Evolutionary conservation across 2,888 invertebrate species (phyloP), one percentile per base, ranked within the genome.

Genomic region (Oegoconia quadripuncta): DNA sequence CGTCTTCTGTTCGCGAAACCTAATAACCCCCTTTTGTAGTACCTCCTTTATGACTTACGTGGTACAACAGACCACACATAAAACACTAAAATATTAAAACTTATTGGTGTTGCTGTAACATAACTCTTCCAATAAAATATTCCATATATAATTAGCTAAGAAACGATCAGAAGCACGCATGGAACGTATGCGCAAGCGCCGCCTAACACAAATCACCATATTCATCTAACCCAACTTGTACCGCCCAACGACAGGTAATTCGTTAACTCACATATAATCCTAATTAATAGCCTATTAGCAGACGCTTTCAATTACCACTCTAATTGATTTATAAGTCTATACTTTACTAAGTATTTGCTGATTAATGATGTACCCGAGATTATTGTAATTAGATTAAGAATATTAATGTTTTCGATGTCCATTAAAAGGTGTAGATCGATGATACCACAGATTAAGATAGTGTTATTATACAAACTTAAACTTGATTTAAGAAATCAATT

Each of bases 231-330:
- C 55, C 43, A 48, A 44, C 51, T 44, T 50, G 49, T 55, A 56
- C 62, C 62, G 63, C 46, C 48, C 55, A 53, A 45, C 50, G 71
- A 73, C 74, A 77, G 75, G 67, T 72, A 62, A 77, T 76, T 74
- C 62, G 64, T 81, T 74, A 74, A 68, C 69, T 69, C 59, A 56
- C 73, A 61, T 65, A 65, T 78, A 82, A 80, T 74, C 70, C 80
- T 80, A 74, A 86, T 83, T 81, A 82, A 86, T 84, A 64, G 80
- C 46, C 74, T 78, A 77, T 83, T 81, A 81, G 74, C 59, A 41
- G 73, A 72, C 76, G 61, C 76, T 72, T 86, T 84, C 84, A 82
- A 84, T 86, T 82, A 82, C 74, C 64, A 73, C 58, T 67, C 48
- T 44, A 48, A 59, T 70, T 80, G 81, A 84, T 84, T 83, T 82